Conservation (phyloP, 92 coral and sea anemone genomes). For the Palythoa heliodiscus region DNA sequence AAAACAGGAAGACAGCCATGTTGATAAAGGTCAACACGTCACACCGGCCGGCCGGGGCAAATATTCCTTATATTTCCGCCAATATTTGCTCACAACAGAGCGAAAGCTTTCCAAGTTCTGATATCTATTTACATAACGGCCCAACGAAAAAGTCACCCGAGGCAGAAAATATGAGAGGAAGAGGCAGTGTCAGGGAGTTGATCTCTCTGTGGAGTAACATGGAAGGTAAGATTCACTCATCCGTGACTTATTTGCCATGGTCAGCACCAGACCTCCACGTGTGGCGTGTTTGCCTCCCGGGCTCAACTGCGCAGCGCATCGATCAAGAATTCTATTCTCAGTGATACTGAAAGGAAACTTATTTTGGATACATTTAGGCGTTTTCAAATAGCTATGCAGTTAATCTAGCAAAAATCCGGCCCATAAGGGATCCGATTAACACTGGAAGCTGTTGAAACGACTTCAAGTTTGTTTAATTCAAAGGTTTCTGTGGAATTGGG, state of each 20-base stretch:
- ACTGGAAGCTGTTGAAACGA: conserved; percentile 12
- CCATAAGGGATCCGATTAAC: not conserved
- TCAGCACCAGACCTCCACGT: conserved; percentile 31
- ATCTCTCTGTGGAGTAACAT: conserved; percentile 10
- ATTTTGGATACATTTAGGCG: conserved; percentile 10
- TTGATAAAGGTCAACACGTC: conserved; percentile 1
- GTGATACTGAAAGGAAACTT: not conserved
- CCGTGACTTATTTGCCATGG: not conserved
- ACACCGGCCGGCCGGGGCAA: conserved; percentile 19
- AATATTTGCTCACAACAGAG: conserved; percentile 1
- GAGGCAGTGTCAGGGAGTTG: conserved; percentile 3
- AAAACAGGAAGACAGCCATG: not conserved
- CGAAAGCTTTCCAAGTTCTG: not conserved
- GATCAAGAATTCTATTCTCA: not conserved
- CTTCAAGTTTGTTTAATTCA: not conserved
- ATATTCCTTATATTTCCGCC: conserved; percentile 25
- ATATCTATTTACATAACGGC: not conserved
- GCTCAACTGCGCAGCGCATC: conserved; percentile 7
- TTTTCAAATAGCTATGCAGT: not conserved
- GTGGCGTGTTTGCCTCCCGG: conserved; percentile 35
- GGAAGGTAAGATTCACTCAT: conserved; percentile 21
- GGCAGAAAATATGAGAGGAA: conserved; percentile 22
- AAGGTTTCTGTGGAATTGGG: not conserved
- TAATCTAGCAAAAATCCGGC: not conserved
- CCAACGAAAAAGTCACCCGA: not conserved